A percentile compares a stretch with the other conserved stretches of the same genome.
Evolutionary conservation across 2,113 vertebrate species (phyloP).

Genomic region (Pardalotus punctatus): DNA sequence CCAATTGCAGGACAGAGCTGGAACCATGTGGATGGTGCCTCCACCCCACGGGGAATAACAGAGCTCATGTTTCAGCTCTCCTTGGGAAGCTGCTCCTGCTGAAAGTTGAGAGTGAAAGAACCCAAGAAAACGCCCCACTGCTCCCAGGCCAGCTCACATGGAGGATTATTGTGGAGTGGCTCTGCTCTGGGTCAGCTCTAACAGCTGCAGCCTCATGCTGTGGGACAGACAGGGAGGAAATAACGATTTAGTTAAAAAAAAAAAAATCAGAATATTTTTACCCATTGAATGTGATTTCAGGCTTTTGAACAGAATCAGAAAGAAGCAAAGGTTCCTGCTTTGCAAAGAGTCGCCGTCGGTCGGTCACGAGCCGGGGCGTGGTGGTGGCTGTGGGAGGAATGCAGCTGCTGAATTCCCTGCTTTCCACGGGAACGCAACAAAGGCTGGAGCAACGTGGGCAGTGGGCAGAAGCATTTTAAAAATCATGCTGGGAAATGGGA

Average conservation of each 20-base stretch:
- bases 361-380: background rate
- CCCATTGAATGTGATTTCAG: background rate
- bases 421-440: background rate
- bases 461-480: background rate
- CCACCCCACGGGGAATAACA: background rate
- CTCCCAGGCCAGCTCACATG: background rate
- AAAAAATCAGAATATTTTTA: background rate
- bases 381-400: background rate
- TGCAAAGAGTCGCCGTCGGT: fast-evolving
- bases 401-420: background rate
- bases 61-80: background rate
- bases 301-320: background rate
- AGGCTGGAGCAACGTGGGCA: background rate
- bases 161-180: background rate
- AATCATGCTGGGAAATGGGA: background rate
- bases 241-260: background rate
- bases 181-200: background rate
- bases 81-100: background rate
- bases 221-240: background rate
- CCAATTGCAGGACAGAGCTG: background rate
- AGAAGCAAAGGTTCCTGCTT: background rate
- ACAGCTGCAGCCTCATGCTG: background rate
- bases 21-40: background rate
- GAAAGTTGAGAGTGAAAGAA: background rate
- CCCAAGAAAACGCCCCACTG: background rate